phyloP scores from a whole-genome alignment of 2,888 invertebrate genomes.

The Proisotoma minuta region DNA sequence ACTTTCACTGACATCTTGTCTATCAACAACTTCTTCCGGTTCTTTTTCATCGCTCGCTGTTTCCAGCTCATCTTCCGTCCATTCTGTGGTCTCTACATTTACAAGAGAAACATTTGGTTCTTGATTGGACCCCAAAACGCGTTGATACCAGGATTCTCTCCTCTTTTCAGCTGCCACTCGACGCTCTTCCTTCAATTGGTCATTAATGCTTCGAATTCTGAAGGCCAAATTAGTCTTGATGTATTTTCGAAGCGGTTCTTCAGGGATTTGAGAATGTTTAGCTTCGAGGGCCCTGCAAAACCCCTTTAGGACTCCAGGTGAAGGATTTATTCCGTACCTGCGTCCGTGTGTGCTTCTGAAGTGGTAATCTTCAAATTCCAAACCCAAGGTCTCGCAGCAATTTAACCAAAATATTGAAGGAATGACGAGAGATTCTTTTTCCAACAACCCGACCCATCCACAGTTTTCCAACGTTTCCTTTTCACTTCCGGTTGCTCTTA shows the following conservation, averaged over 20 bases:
- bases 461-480: neutral
- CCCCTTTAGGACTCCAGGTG: neutral
- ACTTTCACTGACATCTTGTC: too few relatives aligned
- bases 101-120: too few relatives aligned
- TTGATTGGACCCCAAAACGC: too few relatives aligned
- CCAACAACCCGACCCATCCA: neutral
- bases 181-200: neutral
- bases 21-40: too few relatives aligned
- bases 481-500: neutral
- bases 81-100: too few relatives aligned
- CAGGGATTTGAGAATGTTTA: neutral
- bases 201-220: neutral
- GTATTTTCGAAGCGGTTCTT: neutral
- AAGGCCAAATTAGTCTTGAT: neutral
- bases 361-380: conserved; percentile 3
- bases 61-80: too few relatives aligned
- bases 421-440: neutral
- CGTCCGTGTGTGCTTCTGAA: neutral
- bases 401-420: neutral
- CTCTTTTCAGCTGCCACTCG: neutral
- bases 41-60: too few relatives aligned
- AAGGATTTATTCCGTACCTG: neutral
- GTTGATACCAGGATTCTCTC: too few relatives aligned
- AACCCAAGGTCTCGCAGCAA: neutral
- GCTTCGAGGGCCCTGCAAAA: neutral